phyloP scores from a whole-genome alignment of 1,140 invertebrate genomes.

The Bombus difficillimus region DNA sequence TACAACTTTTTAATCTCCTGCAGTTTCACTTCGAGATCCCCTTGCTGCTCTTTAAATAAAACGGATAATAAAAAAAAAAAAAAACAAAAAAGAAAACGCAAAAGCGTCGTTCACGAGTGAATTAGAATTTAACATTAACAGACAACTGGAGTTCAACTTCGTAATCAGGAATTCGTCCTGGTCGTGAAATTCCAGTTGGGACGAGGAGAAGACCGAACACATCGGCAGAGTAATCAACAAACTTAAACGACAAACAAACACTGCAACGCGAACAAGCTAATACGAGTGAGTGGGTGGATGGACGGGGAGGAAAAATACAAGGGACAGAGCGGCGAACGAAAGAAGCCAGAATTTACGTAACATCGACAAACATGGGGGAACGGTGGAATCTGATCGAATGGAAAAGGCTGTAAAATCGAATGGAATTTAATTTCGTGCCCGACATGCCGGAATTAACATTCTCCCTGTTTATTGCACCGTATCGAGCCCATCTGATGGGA shows the following conservation, averaged over 20 bases:
- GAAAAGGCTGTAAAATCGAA: constrained; percentile 61
- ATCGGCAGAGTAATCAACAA: neutral
- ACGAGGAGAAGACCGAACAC: neutral
- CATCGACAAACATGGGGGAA: neutral
- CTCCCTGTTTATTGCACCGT: constrained; percentile 66
- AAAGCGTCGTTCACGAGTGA: neutral
- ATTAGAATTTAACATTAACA: neutral
- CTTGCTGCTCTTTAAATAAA: too few relatives aligned
- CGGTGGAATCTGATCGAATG: constrained; percentile 4
- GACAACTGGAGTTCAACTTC: neutral
- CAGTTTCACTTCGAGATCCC: too few relatives aligned
- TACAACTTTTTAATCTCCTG: too few relatives aligned
- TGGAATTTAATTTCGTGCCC: constrained; percentile 70
- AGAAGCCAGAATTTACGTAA: constrained; percentile 17
- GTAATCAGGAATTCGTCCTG: neutral
- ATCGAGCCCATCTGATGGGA: constrained; percentile 47
- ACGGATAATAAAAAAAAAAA: neutral
- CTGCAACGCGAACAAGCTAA: neutral
- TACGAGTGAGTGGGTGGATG: too few relatives aligned
- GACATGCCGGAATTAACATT: constrained; percentile 68
- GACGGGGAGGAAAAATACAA: neutral
- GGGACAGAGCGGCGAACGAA: neutral
- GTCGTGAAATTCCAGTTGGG: neutral
- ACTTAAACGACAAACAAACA: constrained; percentile 9
- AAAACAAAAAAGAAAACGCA: neutral